These are phyloP conservation scores for Ptilorrhoa leucosticta DNA, from an alignment of 2,113 vertebrate genomes.

Conservation along the genomic window DNA sequence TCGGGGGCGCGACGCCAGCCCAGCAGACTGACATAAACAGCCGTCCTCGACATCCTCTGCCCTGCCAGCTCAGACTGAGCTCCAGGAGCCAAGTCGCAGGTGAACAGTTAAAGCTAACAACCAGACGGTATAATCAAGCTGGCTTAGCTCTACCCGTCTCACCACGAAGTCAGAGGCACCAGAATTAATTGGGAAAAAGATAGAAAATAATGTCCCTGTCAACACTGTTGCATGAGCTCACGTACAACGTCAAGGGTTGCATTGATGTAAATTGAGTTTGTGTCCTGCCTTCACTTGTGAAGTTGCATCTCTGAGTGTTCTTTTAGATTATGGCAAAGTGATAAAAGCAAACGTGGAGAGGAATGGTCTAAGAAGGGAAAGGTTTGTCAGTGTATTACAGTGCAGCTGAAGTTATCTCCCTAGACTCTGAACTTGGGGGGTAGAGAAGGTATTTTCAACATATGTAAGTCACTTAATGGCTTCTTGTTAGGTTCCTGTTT, in stretches of 20 bases:
- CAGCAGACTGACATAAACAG: too few relatives aligned
- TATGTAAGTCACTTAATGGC: neutral
- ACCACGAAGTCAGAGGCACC: neutral
- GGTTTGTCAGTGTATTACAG: rapidly evolving
- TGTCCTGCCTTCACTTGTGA: neutral
- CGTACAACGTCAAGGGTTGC: rapidly evolving
- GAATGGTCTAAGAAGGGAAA: neutral
- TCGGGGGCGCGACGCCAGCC: rapidly evolving
- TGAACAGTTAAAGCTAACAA: neutral
- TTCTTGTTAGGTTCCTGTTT: neutral
- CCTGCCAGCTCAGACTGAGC: neutral
- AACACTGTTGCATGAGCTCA: neutral
- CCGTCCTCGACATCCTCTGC: rapidly evolving
- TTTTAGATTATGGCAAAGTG: neutral
- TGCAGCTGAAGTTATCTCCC: neutral
- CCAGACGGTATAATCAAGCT: neutral
- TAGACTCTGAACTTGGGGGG: neutral
- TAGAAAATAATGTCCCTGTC: neutral
- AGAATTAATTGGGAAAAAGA: neutral
- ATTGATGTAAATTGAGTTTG: neutral
- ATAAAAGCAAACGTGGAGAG: neutral
- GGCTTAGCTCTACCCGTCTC: neutral
- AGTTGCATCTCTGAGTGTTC: neutral
- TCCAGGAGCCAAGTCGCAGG: neutral
- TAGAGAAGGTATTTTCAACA: neutral